Percentiles rank a stretch among this genome's conserved stretches.
Conservation (phyloP, 2,113 vertebrate genomes). For the Malurus melanocephalus region DNA sequence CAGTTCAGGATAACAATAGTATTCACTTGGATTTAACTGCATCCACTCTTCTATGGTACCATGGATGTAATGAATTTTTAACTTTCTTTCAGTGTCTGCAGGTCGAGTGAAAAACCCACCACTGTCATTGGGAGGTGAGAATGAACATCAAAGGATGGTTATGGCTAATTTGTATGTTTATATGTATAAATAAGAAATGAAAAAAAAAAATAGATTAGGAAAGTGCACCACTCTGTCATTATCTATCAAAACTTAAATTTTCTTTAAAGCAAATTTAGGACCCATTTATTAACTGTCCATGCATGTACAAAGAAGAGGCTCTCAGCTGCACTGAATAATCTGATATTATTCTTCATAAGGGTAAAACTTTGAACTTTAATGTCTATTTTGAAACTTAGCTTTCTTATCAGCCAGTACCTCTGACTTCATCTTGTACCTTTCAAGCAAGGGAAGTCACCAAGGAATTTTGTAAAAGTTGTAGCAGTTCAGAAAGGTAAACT, state of each 20-base stretch:
- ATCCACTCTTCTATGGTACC: not conserved
- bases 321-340: not conserved
- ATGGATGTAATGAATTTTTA: not conserved
- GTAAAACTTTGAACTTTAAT: not conserved
- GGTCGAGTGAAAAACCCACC: not conserved
- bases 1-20: not conserved
- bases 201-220: not conserved
- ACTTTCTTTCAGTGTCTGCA: not conserved
- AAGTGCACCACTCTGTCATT: not conserved
- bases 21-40: not conserved
- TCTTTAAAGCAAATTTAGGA: not conserved
- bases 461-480: not conserved
- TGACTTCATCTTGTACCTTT: not conserved
- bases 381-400: not conserved
- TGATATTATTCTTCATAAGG: not conserved
- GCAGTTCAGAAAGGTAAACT: slow-evolving; percentile 18
- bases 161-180: not conserved
- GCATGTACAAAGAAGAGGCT: not conserved
- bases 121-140: not conserved
- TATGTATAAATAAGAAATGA: not conserved
- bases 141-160: not conserved
- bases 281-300: not conserved
- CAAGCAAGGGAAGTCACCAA: not conserved
- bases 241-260: not conserved
- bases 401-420: not conserved